Base-by-base conservation (phyloP, 1,140 invertebrate species). In the Eumaeus atala region DNA sequence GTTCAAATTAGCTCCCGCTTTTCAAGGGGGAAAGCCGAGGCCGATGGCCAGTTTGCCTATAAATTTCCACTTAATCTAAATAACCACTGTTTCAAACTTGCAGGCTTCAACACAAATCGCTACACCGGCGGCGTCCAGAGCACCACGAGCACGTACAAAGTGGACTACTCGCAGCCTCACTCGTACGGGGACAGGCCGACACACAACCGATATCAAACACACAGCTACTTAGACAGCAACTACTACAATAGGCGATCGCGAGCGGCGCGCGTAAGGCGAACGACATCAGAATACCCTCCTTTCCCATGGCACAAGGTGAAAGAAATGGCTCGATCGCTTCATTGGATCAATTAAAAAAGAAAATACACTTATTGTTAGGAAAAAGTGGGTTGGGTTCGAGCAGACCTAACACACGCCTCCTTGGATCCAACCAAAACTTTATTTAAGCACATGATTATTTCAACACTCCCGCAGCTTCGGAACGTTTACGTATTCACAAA, bases 251-350 rank as follows among this genome's bases (percentile, higher is more conserved):
- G 87, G 51, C 72, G 84, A 63, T 72, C 88, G 82, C 70, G 88
- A 87, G 64, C 86, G 70, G 66, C 89, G 77, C 72, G 87, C 63
- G 77, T 86, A 70, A 70, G 79, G 74, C 68, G 77, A 68, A 63
- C 69, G 55, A 64, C 82, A 16, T 61, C 64, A 40, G 86, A 88
- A 48, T 84, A 85, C 56, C 90, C 90, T 36, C 87, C 87, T 3
- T 93, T 94, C 71, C 93, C 93, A 36, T 94, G 93, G 92, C 86
- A 92, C 68, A 91, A 92, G 87, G 92, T 92, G 5, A 88, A 89
- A 70, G 89, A 93, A 74, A 68, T 93, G 56, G 88, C 91, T 61
- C 66, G 89, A 70, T 87, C 88, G 38, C 89, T 90, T 70, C 74
- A 89, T 63, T 92, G 91, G 91, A 90, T 78, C 54, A 62, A 81